Base-by-base conservation (phyloP, 2,888 invertebrate species). In the Polydrusus tereticollis region DNA sequence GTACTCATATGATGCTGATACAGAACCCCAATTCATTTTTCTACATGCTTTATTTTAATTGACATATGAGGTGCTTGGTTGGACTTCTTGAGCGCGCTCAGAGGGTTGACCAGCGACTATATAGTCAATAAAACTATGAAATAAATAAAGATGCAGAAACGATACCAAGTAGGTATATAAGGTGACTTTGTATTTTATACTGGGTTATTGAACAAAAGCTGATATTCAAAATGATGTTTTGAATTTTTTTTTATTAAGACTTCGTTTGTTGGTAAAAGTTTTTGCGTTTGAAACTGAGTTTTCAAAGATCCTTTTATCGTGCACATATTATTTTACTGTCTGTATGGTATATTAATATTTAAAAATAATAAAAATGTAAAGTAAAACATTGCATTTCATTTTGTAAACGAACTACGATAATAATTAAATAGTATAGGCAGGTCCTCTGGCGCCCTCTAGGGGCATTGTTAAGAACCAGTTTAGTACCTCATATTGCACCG, bases 321-420 rank as follows among this genome's bases (percentile, higher is more conserved):
- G 85, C 85, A 86, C 85, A 83, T 78, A 84, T 85, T 83, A 85
- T 85, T 86, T 86, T 85, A 85, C 60, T 85, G 84, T 86, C 84
- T 85, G 85, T 85, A 85, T 85, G 84, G 85, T 85, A 85, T 84
- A n/a, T n/a, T n/a, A 83, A 84, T 82, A 84, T 72, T 83, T 82
- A 83, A 82, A 85, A 84, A 83, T 84, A 84, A 85, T 84, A 73
- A 65, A 71, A 73, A 57, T 62, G 67, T 74, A 74, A 72, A 72
- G 62, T 55, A 43, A 67, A 60, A 47, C 45, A 41, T 55, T 52
- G 20, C n/a, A n/a, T 38, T 50, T 68, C 47, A 10, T 23, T 66
- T 14, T 21, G n/a, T n/a, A 2, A n/a, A 12, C n/a, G n/a, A n/a
- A n/a, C n/a, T n/a, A n/a, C n/a, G n/a, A n/a, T n/a, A n/a, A n/a